These are phyloP conservation scores for Poeciliopsis prolifica DNA, from an alignment of 2,113 vertebrate genomes.

Conservation along the genomic window DNA sequence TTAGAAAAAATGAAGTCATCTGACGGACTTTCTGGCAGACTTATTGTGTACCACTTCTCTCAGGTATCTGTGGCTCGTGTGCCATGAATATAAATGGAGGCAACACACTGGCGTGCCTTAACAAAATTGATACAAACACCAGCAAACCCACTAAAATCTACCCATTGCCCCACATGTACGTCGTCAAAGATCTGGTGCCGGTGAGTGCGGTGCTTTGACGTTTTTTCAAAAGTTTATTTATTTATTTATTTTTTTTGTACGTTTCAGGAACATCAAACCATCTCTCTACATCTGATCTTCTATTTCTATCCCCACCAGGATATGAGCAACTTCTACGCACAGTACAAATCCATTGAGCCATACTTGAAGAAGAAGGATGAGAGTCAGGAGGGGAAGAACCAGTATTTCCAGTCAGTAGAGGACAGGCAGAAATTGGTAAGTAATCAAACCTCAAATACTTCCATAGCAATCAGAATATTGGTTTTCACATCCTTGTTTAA, in stretches of 20 bases:
- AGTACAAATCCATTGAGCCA: conserved; percentile 95
- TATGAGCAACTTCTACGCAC: conserved; percentile 94
- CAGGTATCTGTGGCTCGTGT: conserved; percentile 96
- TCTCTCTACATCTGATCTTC: background rate
- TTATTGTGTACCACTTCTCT: background rate
- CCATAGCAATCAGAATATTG: background rate
- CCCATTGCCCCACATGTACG: conserved; percentile 91
- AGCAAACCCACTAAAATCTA: conserved; percentile 90
- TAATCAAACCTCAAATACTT: background rate
- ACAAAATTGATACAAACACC: conserved; percentile 86
- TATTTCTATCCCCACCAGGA: conserved; percentile 78
- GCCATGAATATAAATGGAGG: conserved; percentile 97
- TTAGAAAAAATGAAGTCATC: background rate
- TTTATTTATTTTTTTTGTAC: background rate
- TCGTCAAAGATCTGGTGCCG: conserved; percentile 95
- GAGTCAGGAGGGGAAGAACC: conserved; percentile 85
- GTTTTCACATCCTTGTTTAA: background rate
- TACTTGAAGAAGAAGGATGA: conserved; percentile 94
- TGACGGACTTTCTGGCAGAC: background rate
- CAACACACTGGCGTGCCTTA: conserved; percentile 92
- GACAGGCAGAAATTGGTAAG: conserved; percentile 92
- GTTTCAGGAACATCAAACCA: background rate
- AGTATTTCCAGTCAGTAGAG: conserved; percentile 91
- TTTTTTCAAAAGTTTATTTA: background rate
- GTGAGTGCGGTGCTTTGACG: conserved; percentile 77